A percentile compares a stretch with the other conserved stretches of the same genome.
phyloP scores from a whole-genome alignment of 37 sponge, comb jelly and placozoan species.

The Aplysina aerophoba region DNA sequence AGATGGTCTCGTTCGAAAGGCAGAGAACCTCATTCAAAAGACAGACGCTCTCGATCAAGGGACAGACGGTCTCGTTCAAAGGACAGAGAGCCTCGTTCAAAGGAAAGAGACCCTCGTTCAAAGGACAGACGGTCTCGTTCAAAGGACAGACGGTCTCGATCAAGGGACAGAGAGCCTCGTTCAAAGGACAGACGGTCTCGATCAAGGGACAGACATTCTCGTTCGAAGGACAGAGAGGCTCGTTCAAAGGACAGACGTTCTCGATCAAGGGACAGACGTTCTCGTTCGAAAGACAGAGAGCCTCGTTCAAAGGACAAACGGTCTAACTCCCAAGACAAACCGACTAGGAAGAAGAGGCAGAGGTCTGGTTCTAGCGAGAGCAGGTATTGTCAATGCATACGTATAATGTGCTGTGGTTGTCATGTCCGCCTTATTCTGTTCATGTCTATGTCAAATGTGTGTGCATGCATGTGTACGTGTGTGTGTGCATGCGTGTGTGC shows the following conservation, averaged over 20 bases:
- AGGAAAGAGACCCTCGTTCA: neutral
- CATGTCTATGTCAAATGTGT: no score
- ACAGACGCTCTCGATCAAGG: neutral
- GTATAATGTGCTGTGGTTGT: no score
- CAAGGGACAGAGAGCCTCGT: neutral
- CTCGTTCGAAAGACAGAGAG: neutral
- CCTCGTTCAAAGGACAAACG: conserved; percentile 10
- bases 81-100: neutral
- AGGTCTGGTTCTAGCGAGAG: neutral
- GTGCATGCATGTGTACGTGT: neutral
- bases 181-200: conserved; percentile 6
- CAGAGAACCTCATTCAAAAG: neutral
- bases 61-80: conserved; percentile 18
- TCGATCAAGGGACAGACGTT: conserved; percentile 14
- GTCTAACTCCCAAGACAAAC: neutral
- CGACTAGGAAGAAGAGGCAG: neutral
- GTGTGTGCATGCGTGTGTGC: neutral
- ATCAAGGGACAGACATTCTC: conserved; percentile 22
- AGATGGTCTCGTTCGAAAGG: conserved; percentile 3
- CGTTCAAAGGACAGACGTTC: neutral
- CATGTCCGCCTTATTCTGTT: no score
- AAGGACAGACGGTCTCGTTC: conserved; percentile 14
- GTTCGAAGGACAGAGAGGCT: neutral
- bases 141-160: conserved; percentile 6
- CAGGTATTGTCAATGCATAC: neutral